Conservation (phyloP, 2,888 invertebrate genomes). For the Punctoribates punctum region DNA sequence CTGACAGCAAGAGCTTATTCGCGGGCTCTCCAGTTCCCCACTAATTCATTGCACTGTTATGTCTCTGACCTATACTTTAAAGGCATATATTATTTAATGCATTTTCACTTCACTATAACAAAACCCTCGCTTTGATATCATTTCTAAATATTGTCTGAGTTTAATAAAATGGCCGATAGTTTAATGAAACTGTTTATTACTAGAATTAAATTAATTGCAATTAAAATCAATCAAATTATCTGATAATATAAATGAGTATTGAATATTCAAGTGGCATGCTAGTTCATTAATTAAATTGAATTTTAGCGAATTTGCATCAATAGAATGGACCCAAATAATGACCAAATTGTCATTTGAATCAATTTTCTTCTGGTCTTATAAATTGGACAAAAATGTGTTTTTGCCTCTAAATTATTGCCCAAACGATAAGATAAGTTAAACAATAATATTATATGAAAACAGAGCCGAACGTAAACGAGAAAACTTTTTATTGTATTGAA, state of each 20-base stretch:
- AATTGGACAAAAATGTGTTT: no score
- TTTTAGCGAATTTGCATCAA: no score
- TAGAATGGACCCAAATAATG: background rate
- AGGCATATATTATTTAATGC: slow-evolving; percentile 4
- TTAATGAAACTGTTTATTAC: background rate
- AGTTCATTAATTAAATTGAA: no score
- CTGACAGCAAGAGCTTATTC: no score
- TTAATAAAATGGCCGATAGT: background rate
- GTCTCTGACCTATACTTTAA: slow-evolving; percentile 30
- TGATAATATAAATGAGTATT: no score
- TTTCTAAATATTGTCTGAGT: background rate
- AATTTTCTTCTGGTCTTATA: background rate
- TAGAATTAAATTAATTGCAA: no score
- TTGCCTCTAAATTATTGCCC: background rate
- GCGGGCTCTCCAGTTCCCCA: background rate
- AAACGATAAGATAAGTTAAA: background rate
- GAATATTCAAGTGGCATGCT: no score
- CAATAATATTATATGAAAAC: background rate
- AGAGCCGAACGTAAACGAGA: background rate
- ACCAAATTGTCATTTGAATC: background rate
- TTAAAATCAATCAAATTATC: no score
- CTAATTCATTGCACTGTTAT: background rate
- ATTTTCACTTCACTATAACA: background rate
- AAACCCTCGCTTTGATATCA: background rate
- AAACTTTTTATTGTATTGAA: background rate